A percentile compares a stretch with the other conserved stretches of the same genome.
These are phyloP conservation scores for Dendropsophus ebraccatus DNA, from an alignment of 2,113 vertebrate genomes.

Conservation along the genomic window DNA sequence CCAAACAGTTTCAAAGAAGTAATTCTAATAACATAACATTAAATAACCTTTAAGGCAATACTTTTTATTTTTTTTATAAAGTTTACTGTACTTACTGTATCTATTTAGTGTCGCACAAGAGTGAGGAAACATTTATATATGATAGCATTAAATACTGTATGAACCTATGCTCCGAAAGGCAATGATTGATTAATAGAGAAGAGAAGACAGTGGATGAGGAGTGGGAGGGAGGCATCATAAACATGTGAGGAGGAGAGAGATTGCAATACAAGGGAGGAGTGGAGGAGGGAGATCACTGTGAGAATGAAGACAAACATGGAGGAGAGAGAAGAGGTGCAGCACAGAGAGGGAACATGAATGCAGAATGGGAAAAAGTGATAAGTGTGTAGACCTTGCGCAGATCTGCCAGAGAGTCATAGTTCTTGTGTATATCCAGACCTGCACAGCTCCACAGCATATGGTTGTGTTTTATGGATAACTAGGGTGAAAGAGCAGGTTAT, in stretches of 20 bases:
- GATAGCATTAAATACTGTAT: neutral
- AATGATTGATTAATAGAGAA: conserved; percentile 18
- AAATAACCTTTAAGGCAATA: neutral
- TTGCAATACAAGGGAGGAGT: neutral
- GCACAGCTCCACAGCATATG: neutral
- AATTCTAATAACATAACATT: neutral
- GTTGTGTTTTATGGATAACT: too few species aligned
- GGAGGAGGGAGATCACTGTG: conserved; percentile 11
- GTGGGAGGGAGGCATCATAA: conserved; percentile 37
- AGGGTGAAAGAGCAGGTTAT: neutral
- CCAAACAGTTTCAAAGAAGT: neutral
- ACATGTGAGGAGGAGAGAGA: neutral
- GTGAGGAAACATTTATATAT: neutral
- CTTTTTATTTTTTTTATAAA: neutral
- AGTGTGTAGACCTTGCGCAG: neutral
- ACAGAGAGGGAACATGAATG: neutral
- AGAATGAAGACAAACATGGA: conserved; percentile 12
- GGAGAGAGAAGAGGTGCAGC: neutral
- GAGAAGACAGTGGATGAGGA: conserved; percentile 12
- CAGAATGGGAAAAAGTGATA: neutral
- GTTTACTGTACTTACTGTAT: neutral
- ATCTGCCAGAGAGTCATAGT: neutral
- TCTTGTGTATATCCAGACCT: neutral
- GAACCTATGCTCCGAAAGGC: neutral
- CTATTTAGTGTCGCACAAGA: neutral